These are phyloP conservation scores for Chrysopa pallens DNA, from an alignment of 1,140 invertebrate species.

Conservation along the genomic window DNA sequence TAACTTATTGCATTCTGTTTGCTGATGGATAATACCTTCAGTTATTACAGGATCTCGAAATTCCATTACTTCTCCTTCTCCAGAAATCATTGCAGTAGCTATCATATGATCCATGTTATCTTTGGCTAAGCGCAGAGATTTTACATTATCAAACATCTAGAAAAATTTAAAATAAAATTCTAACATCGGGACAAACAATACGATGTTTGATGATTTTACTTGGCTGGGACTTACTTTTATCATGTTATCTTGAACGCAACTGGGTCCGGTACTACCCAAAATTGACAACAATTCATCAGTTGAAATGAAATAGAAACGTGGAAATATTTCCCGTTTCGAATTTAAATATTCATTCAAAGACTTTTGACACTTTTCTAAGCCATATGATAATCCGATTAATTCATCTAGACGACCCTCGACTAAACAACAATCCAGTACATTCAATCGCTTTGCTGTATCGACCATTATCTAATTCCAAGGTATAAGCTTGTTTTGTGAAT, in stretches of 20 bases:
- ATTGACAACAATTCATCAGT: constrained; percentile 81
- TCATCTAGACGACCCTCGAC: constrained; percentile 51
- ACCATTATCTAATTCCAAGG: constrained; percentile 48
- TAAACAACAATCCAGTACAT: constrained; percentile 59
- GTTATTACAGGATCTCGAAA: constrained; percentile 39
- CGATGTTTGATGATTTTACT: constrained; percentile 1
- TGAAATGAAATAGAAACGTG: constrained; percentile 83
- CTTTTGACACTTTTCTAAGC: constrained; percentile 77
- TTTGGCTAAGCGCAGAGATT: constrained; percentile 43
- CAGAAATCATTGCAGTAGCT: constrained; percentile 65
- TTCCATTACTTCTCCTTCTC: constrained; percentile 73
- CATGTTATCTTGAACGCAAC: constrained; percentile 75
- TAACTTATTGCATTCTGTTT: constrained; percentile 1
- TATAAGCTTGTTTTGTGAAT: background rate
- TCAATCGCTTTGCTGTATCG: constrained; percentile 55
- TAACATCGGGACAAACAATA: background rate
- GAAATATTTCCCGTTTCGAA: constrained; percentile 68
- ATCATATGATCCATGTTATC: constrained; percentile 40
- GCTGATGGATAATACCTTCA: constrained; percentile 7
- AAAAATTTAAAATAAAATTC: constrained; percentile 10
- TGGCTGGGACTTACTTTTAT: constrained; percentile 45
- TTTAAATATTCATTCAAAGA: constrained; percentile 79
- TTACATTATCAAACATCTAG: constrained; percentile 81
- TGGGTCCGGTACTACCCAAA: constrained; percentile 63
- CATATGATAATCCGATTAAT: constrained; percentile 48